Conservation (phyloP, 2,797 vertebrate species). For the Pseudocheirus occidentalis region DNA sequence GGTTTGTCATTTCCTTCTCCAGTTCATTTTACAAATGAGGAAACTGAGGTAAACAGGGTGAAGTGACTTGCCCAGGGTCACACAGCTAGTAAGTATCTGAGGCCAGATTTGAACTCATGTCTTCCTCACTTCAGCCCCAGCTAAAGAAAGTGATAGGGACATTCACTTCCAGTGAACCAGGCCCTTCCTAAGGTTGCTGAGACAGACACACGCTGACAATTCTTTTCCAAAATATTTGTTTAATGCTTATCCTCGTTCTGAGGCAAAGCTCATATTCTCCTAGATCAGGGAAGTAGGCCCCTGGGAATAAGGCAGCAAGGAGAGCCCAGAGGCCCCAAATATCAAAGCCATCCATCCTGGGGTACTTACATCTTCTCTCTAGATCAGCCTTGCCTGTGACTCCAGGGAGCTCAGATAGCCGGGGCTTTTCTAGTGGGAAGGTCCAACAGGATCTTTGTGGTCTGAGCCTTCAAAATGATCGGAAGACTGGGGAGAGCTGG, state of each 20-base stretch:
- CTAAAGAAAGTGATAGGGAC: background rate
- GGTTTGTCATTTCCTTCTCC: background rate
- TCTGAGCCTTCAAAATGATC: background rate
- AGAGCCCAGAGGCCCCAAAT: background rate
- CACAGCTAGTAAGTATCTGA: no score
- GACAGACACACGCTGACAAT: background rate
- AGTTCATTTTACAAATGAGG: background rate
- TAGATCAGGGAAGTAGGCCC: background rate
- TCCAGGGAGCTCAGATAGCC: background rate
- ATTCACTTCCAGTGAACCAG: background rate
- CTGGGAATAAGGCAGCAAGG: background rate
- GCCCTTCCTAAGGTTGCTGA: background rate
- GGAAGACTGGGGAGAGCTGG: background rate
- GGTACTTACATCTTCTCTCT: background rate
- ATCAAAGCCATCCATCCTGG: background rate
- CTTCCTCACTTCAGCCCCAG: background rate
- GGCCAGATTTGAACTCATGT: no score
- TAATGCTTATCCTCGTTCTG: background rate
- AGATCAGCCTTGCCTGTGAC: background rate
- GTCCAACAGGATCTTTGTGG: background rate
- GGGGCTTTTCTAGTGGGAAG: background rate
- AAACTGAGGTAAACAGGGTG: background rate
- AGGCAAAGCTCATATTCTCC: background rate
- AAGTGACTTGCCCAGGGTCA: background rate
- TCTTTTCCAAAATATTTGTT: background rate